These are phyloP conservation scores for Poecilia picta DNA, from an alignment of 2,797 vertebrate genomes.

Conservation along the genomic window DNA sequence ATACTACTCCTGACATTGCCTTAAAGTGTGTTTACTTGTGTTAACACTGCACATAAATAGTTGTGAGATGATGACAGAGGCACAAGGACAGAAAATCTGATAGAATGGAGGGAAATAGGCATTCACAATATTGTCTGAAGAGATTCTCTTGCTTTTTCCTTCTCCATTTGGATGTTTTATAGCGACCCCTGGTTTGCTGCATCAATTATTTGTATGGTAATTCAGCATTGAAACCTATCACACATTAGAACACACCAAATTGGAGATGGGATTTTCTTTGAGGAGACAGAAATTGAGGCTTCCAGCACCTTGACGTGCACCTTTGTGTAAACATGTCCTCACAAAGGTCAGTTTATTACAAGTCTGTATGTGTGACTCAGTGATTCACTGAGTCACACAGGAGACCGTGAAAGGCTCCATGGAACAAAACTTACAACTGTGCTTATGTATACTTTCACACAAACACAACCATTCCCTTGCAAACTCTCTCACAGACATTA, in stretches of 20 bases:
- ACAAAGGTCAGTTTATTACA: no score
- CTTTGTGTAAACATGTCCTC: no score
- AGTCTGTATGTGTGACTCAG: no score
- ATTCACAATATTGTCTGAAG: slow-evolving; percentile 10
- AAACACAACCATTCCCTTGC: no score
- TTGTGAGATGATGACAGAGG: slow-evolving; percentile 7
- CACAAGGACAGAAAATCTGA: slow-evolving; percentile 29
- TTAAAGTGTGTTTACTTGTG: neutral
- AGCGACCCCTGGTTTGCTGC: slow-evolving; percentile 51
- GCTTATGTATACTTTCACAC: no score
- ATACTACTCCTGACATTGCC: neutral
- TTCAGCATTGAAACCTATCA: slow-evolving; percentile 51
- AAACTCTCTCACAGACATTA: no score
- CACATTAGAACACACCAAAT: slow-evolving; percentile 28
- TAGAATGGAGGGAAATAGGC: slow-evolving; percentile 25
- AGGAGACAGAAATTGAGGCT: neutral
- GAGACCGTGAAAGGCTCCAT: no score
- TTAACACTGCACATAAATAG: slow-evolving; percentile 10
- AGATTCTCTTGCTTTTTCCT: slow-evolving; percentile 12
- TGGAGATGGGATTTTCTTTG: slow-evolving; percentile 23
- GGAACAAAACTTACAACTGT: no score
- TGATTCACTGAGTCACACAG: no score
- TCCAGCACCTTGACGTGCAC: neutral
- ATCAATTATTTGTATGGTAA: slow-evolving; percentile 71
- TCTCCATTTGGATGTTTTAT: slow-evolving; percentile 32